Percentiles rank a stretch among this genome's conserved stretches.
These are phyloP conservation scores for Oreochromis tanganicae DNA, from an alignment of 2,113 vertebrate species.

Conservation along the genomic window DNA sequence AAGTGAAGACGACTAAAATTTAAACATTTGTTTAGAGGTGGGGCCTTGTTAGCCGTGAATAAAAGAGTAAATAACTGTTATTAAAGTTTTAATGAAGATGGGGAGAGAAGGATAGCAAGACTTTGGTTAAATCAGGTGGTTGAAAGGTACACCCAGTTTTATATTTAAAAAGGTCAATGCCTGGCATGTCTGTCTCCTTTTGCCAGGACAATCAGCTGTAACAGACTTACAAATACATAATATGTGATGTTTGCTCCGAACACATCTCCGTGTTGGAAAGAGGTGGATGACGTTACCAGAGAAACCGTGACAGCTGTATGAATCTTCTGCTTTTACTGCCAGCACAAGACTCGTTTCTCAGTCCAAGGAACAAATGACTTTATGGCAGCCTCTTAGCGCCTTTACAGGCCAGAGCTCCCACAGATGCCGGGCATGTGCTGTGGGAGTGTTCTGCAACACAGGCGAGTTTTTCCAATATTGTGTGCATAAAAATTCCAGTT, in stretches of 20 bases:
- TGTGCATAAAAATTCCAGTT: not conserved
- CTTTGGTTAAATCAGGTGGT: not conserved
- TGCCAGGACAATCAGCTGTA: not conserved
- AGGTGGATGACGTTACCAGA: not conserved
- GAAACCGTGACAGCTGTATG: constrained; percentile 39
- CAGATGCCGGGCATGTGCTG: constrained; percentile 15
- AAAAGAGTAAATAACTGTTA: not conserved
- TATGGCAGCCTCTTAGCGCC: constrained; percentile 3
- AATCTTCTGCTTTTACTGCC: constrained; percentile 28
- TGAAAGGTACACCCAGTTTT: not conserved
- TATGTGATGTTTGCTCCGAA: not conserved
- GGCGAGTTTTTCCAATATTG: not conserved
- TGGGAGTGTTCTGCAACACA: constrained; percentile 15
- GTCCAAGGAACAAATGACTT: constrained; percentile 45
- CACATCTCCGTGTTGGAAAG: not conserved
- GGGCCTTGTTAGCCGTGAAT: not conserved
- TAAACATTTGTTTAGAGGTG: not conserved
- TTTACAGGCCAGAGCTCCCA: not conserved
- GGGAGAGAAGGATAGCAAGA: not conserved
- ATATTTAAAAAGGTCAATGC: not conserved
- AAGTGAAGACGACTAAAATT: not conserved
- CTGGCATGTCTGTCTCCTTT: not conserved
- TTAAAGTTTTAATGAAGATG: not conserved
- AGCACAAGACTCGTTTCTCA: constrained; percentile 18
- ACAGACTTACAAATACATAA: not conserved